Evolutionary conservation across 2,797 vertebrate genomes (phyloP), one percentile per base, ranked within the genome.

Genomic region (Syngnathus rostellatus): DNA sequence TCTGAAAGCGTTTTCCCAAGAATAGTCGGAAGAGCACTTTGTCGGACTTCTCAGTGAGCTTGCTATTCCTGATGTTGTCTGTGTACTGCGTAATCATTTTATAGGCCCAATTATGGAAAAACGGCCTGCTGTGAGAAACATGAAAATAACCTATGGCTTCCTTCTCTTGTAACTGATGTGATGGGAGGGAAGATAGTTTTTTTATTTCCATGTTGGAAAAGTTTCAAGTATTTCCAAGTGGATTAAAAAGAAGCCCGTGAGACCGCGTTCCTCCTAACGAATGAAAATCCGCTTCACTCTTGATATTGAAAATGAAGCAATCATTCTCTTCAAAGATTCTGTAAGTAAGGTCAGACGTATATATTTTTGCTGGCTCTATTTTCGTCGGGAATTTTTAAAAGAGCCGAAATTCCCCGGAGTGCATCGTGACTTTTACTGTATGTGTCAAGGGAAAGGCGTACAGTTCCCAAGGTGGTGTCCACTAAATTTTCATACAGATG

Each of bases 141-240:
- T 39, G 45, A 64, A 71, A 62, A 69, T 64, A 70, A 76, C 66
- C 75, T 62, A 65, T 50, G 25, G 66, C 40, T 66, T 69, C 41
- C 68, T 73, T 75, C 72, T 71, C 54, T 66, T 64, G 21, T 39
- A 67, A 25, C 43, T 62, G 67, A 68, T 55, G 69, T 48, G 53
- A 64, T 63, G 66, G 21, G 60, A 51, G 39, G 63, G 31, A 64
- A 2, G 54, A 41, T 1, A 12, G 17, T 60, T 4, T 67, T 71
- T 38, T 43, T 21, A 68, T 69, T 76, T 72, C 75, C 66, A 70
- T 2, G 31, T 62, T 82, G 83, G 81, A 84, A 39, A 43, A 76
- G 74, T 81, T 72, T 71, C 21, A 65, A 70, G 65, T 74, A 68
- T 69, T 67, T 62, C 45, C 66, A 68, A 78, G 72, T 79, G 78